These are phyloP conservation scores for Holothuria glaberrima DNA, from an alignment of 35 echinoderm and acorn worm genomes.

Conservation along the genomic window DNA sequence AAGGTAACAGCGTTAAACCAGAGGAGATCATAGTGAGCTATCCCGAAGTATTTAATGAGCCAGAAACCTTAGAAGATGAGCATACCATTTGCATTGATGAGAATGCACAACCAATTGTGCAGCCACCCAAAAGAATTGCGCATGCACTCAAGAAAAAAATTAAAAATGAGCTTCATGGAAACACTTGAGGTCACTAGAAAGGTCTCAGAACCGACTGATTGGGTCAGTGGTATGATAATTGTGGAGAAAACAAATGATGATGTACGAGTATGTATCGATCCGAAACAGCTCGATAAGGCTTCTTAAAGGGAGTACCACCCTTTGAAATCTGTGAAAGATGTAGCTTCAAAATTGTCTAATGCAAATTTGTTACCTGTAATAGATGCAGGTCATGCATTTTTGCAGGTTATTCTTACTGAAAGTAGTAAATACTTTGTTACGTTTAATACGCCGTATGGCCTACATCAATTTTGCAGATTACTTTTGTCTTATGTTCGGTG, in stretches of 20 bases:
- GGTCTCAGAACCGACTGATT: conserved; percentile 49
- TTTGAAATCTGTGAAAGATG: conserved; percentile 7
- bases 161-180: conserved; percentile 57
- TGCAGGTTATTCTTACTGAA: not conserved
- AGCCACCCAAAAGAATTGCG: conserved; percentile 49
- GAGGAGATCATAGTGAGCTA: not conserved
- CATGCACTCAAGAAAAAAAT: conserved; percentile 44
- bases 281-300: conserved; percentile 30
- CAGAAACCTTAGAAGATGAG: not conserved
- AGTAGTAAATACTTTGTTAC: not conserved
- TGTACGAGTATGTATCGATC: conserved; percentile 51
- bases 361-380: not conserved
- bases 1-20: not conserved
- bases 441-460: conserved; percentile 45
- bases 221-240: conserved; percentile 54
- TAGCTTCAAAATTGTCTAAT: not conserved
- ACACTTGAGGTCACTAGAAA: conserved; percentile 46
- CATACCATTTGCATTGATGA: not conserved
- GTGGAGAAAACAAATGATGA: conserved; percentile 54
- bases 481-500: conserved; percentile 22
- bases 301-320: conserved; percentile 40
- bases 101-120: not conserved
- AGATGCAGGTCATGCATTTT: conserved; percentile 49
- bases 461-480: conserved; percentile 13
- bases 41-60: conserved; percentile 22